Evolutionary conservation across 2,797 vertebrate species (phyloP), one percentile per base, ranked within the genome.

Genomic region (Hoplostethus atlanticus): DNA sequence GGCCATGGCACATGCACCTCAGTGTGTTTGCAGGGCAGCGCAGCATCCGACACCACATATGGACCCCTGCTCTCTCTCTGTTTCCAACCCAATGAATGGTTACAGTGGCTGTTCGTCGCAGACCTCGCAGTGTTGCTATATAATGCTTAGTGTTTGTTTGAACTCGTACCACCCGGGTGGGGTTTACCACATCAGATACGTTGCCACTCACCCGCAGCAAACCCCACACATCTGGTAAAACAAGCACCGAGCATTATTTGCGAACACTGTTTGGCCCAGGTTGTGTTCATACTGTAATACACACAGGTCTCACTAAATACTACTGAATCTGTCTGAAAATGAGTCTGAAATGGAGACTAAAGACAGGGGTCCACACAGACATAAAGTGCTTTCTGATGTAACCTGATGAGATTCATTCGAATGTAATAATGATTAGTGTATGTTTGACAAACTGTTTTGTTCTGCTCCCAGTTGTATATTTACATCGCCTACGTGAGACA

Each of bases 321-420:
- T 94, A 93, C 94, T 94, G 92, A 93, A 88, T 85, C 77, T 88
- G 81, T 85, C 84, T 84, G n/a, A 64, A 67, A 53, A 70, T 28
- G 60, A 70, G 73, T 65, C 73, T 76, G 76, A 86, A 80, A 65
- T 80, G 68, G 72, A 80, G 84, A 78, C 71, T 73, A 80, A 84
- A 76, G 75, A 60, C 73, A 76, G 80, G 75, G 77, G 76, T 73
- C 79, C 10, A 65, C 73, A 63, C 79, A 75, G 79, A 67, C 78
- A 71, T 73, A 53, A 83, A 62, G 73, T 80, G 72, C 78, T 87
- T 82, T 83, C 66, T 81, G 38, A 61, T 86, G 73, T 84, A 86
- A 80, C 79, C 74, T 50, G 64, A 77, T 83, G 82, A 88, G 84
- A 90, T 87, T 81, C 53, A 28, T 81, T 89, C 52, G 86, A 92